Conservation (phyloP, 2,797 vertebrate genomes). For the Jordanella pulchra region DNA sequence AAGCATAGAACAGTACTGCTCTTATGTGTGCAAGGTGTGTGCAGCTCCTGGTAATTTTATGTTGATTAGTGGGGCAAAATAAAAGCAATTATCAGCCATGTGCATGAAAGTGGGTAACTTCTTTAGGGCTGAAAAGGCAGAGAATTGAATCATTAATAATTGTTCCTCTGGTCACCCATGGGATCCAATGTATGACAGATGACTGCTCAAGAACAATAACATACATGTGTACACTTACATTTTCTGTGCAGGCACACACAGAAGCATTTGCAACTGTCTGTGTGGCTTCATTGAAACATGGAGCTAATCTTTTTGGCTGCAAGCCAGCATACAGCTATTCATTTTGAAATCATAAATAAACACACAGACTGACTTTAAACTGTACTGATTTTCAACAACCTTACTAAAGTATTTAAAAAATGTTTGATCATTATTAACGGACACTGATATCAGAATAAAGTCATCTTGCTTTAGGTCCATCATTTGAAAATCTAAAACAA, state of each 20-base stretch:
- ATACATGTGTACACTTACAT: conserved; percentile 28
- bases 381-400: conserved; percentile 9
- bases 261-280: conserved; percentile 29
- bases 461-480: neutral
- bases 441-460: neutral
- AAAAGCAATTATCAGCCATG: conserved; percentile 38
- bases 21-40: conserved; percentile 18
- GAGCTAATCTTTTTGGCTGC: conserved; percentile 45
- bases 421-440: neutral
- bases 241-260: conserved; percentile 17
- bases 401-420: neutral
- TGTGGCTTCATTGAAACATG: conserved; percentile 46
- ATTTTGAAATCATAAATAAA: neutral
- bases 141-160: conserved; percentile 78
- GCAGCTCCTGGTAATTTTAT: conserved; percentile 18
- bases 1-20: conserved; percentile 5
- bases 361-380: neutral
- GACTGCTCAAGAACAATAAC: conserved; percentile 35
- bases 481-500: neutral
- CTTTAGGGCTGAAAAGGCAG: conserved; percentile 57
- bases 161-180: conserved; percentile 66
- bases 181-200: conserved; percentile 41
- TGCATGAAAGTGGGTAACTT: conserved; percentile 39
- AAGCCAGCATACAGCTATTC: conserved; percentile 19
- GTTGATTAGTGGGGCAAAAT: conserved; percentile 38